Evolutionary conservation across 2,797 vertebrate species (phyloP).

Genomic region (Rhinophrynus dorsalis): DNA sequence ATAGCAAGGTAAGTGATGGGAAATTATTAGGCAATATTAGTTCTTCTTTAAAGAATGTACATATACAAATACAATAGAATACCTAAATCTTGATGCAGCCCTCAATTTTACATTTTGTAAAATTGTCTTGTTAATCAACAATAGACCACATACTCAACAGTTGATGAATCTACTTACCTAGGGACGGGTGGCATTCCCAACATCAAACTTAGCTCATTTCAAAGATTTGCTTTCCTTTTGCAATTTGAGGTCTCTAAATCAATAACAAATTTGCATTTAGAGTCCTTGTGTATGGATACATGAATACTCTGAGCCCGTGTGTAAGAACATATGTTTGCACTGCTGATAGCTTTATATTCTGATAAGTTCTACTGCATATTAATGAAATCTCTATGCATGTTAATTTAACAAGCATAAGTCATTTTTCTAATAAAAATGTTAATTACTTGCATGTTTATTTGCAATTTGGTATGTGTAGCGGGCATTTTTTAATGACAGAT

Average conservation of each 20-base stretch:
- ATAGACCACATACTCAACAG: constrained; percentile 48
- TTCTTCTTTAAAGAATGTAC: constrained; percentile 21
- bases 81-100: constrained; percentile 20
- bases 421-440: constrained; percentile 70
- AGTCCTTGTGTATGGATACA: constrained; percentile 44
- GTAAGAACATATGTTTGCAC: constrained; percentile 66
- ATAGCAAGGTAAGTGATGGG: too few species aligned
- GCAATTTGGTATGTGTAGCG: constrained; percentile 57
- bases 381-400: constrained; percentile 63
- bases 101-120: constrained; percentile 36
- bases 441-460: constrained; percentile 69
- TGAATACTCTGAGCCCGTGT: constrained; percentile 48
- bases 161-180: constrained; percentile 52
- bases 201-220: constrained; percentile 52
- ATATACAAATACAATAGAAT: constrained; percentile 18
- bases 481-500: constrained; percentile 50
- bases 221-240: constrained; percentile 57
- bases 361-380: constrained; percentile 67
- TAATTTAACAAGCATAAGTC: constrained; percentile 64
- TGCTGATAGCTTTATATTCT: constrained; percentile 66
- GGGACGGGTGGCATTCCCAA: constrained; percentile 38
- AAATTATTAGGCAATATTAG: constrained; percentile 30
- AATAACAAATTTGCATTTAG: constrained; percentile 29
- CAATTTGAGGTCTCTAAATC: constrained; percentile 56
- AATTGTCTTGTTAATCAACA: constrained; percentile 35